Conservation (phyloP, 2,113 vertebrate species). For the Pseudopipra pipra region DNA sequence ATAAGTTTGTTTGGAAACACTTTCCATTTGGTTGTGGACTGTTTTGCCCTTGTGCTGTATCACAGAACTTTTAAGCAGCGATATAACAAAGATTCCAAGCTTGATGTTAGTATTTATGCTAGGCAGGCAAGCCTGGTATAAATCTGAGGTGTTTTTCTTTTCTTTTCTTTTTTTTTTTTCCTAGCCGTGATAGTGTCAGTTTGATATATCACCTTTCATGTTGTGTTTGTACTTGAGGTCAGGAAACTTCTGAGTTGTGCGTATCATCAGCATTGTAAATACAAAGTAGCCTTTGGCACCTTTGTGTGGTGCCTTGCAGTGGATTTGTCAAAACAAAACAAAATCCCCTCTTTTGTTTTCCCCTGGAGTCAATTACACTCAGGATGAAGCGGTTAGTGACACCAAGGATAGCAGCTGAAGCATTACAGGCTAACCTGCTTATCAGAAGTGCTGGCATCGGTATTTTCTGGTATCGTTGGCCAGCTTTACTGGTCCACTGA, state of each 20-base stretch:
- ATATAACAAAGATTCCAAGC: not conserved
- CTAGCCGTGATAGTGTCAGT: slow-evolving; percentile 67
- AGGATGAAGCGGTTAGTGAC: slow-evolving; percentile 55
- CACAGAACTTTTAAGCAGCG: not conserved
- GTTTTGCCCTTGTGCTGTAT: slow-evolving; percentile 28
- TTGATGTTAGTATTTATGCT: slow-evolving; percentile 52
- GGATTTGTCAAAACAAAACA: slow-evolving; percentile 47
- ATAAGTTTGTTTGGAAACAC: not conserved
- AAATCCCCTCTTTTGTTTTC: slow-evolving; percentile 45
- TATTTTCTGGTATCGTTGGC: slow-evolving; percentile 46
- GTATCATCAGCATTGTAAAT: slow-evolving; percentile 59
- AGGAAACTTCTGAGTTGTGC: slow-evolving; percentile 60
- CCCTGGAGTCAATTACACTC: slow-evolving; percentile 63
- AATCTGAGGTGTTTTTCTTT: slow-evolving; percentile 50
- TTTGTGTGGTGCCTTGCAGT: slow-evolving; percentile 40
- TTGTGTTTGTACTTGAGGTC: slow-evolving; percentile 64
- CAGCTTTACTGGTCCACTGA: slow-evolving; percentile 13
- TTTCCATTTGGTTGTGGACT: not conserved
- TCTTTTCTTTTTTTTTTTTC: not conserved
- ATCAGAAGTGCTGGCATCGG: slow-evolving; percentile 34
- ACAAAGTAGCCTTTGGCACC: slow-evolving; percentile 63
- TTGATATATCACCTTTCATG: slow-evolving; percentile 71
- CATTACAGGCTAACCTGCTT: slow-evolving; percentile 58
- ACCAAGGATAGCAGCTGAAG: slow-evolving; percentile 45
- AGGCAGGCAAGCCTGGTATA: slow-evolving; percentile 28